These are phyloP conservation scores for Sebastes minor DNA, from an alignment of 2,797 vertebrate genomes.

Conservation along the genomic window DNA sequence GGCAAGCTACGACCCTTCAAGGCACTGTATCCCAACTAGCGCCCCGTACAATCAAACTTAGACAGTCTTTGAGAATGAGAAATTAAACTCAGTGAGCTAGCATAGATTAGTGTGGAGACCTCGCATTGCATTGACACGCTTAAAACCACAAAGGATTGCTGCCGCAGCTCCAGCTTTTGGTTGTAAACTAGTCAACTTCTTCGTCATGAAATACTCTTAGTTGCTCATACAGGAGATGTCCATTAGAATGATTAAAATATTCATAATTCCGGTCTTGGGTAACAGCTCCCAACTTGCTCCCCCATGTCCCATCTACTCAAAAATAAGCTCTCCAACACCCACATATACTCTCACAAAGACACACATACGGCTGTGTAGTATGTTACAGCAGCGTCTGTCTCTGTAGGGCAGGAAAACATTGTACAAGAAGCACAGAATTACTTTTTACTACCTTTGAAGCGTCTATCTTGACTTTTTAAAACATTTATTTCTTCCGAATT, in stretches of 20 bases:
- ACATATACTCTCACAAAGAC: neutral
- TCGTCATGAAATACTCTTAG: neutral
- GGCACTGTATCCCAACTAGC: neutral
- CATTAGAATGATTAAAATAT: constrained; percentile 64
- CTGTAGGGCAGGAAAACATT: neutral
- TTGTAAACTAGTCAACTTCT: constrained; percentile 3
- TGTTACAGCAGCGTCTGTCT: constrained; percentile 5
- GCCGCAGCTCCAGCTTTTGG: neutral
- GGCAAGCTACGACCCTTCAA: neutral
- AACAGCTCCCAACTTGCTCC: constrained; percentile 3
- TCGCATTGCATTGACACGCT: neutral
- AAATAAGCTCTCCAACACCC: constrained; percentile 18
- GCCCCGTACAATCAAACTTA: neutral
- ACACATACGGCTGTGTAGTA: neutral
- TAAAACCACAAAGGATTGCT: neutral
- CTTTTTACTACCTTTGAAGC: neutral
- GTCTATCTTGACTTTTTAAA: neutral
- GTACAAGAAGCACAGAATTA: neutral
- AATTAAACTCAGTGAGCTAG: neutral
- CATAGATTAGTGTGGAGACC: neutral
- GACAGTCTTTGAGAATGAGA: neutral
- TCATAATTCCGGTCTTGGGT: constrained; percentile 21
- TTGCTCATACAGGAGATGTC: constrained; percentile 50
- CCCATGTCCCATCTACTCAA: constrained; percentile 12
- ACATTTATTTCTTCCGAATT: neutral